Evolutionary conservation across 2,888 invertebrate genomes (phyloP), one percentile per base, ranked within the genome.

Genomic region (Drosophila rellima): DNA sequence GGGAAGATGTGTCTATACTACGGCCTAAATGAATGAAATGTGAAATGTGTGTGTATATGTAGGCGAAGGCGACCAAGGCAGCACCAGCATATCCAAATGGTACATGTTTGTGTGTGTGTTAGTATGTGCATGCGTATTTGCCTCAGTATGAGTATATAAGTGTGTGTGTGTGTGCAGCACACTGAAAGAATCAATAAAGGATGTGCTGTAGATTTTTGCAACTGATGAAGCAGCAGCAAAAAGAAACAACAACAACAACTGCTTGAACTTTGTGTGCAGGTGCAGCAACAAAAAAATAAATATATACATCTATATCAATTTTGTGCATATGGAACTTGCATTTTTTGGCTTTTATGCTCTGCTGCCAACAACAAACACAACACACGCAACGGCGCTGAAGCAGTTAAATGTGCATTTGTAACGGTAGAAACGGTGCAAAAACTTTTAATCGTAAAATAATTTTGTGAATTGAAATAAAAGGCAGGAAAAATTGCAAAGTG

Each of bases 181-280:
- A 82, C 78, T 80, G 76, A 86, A 90, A 84, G 90, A 89, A 89
- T 89, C 89, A 90, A 89, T 89, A 89, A 89, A 90, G 90, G 90
- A 90, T 90, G 84, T 35, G 44, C 78, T 90, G 89, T 73, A 51
- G 82, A 78, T 87, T 81, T 80, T 82, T 70, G 77, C 71, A 77
- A 78, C 70, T 71, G 69, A 65, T 64, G 52, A 63, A 70, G 52
- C 68, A 57, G 35, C 42, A 69, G 31, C 60, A 42, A 71, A 52
- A 54, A 59, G 11, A 60, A 71, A 48, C 35, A 57, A 23, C 63
- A 68, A 50, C 55, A 62, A 39, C 64, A 64, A 59, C 64, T 54
- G 40, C 60, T 40, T 23, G 35, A 40, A 55, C 26, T 61, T 39
- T 47, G 29, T 47, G 29, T n/a, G 50, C 61, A 66, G 61, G 40